Conservation (phyloP, 2,113 vertebrate genomes). For the Corythaixoides concolor region DNA sequence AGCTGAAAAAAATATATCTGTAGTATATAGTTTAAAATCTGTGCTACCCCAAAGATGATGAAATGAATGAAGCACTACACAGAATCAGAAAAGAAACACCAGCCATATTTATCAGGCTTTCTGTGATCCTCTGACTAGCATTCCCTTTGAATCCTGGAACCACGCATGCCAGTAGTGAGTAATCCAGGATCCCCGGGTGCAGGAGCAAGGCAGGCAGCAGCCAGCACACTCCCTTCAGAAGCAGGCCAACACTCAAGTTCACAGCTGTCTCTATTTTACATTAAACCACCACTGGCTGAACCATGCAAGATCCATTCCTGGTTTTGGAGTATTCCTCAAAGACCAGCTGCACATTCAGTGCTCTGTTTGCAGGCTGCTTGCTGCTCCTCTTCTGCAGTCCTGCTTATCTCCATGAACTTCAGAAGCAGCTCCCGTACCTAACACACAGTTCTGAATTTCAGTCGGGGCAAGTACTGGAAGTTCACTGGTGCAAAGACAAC, state of each 20-base stretch:
- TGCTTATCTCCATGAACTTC: neutral
- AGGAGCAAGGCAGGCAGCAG: neutral
- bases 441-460: neutral
- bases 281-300: neutral
- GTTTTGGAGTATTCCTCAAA: neutral
- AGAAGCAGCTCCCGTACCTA: neutral
- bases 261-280: neutral
- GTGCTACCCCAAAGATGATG: neutral
- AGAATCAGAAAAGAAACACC: neutral
- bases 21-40: neutral
- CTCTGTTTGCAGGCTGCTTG: neutral
- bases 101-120: neutral
- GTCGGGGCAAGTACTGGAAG: neutral
- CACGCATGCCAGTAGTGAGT: rapidly evolving
- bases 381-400: neutral
- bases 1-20: neutral
- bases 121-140: neutral
- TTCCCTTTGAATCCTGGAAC: neutral
- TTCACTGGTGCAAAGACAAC: conserved; percentile 42
- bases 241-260: neutral
- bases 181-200: neutral
- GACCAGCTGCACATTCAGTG: neutral
- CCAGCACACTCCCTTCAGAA: neutral
- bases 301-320: neutral
- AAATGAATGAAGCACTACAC: neutral